phyloP scores from a whole-genome alignment of 1,140 invertebrate genomes.

The Psilanteris sp. region DNA sequence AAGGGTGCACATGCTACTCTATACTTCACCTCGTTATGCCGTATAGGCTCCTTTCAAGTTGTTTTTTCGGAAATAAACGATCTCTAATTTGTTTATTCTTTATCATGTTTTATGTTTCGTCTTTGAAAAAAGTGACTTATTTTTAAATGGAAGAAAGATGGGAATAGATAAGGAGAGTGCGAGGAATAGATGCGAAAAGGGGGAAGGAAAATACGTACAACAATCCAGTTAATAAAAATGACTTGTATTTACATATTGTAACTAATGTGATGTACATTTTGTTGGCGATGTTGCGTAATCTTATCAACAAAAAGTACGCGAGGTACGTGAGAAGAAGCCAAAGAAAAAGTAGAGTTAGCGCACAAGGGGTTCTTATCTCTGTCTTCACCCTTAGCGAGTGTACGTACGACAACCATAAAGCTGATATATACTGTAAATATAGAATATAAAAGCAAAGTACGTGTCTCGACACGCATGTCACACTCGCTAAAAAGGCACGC shows the following conservation, averaged over 20 bases:
- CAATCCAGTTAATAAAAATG: conserved; percentile 35
- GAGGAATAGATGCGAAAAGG: background rate
- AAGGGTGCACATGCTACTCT: conserved; percentile 73
- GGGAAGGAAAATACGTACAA: background rate
- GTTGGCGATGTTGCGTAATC: conserved; percentile 48
- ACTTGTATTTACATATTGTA: conserved; percentile 29
- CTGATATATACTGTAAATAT: conserved; percentile 63
- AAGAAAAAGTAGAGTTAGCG: conserved; percentile 56
- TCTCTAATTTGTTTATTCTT: conserved; percentile 23
- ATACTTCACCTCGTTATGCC: conserved; percentile 52
- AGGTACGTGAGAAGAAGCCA: conserved; percentile 59
- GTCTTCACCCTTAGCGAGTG: conserved; percentile 40
- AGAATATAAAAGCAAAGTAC: conserved; percentile 53
- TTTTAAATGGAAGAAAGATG: no score
- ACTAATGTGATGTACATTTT: conserved; percentile 45
- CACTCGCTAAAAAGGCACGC: conserved; percentile 4
- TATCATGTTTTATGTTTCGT: background rate
- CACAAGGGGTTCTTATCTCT: conserved; percentile 57
- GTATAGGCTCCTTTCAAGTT: conserved; percentile 10
- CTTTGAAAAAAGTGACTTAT: conserved; percentile 15
- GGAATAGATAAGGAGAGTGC: no score
- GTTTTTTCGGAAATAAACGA: conserved; percentile 21
- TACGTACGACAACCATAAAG: conserved; percentile 54
- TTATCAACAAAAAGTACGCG: conserved; percentile 55
- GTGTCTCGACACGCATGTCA: conserved; percentile 41